These are phyloP conservation scores for Vannuccia rotundouncinata DNA, from an alignment of 2,888 invertebrate genomes.

Conservation along the genomic window DNA sequence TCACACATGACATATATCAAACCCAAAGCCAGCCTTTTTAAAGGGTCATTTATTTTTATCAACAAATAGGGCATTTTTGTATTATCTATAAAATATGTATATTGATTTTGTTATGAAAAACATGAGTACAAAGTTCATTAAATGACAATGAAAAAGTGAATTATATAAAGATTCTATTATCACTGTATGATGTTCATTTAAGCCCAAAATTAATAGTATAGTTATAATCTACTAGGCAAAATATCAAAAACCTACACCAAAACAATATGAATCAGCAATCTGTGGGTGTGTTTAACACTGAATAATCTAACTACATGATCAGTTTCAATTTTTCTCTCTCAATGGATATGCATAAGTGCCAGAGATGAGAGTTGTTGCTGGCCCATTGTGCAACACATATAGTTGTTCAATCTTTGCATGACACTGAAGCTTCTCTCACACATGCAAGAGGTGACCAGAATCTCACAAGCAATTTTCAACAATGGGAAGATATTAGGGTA, in stretches of 20 bases:
- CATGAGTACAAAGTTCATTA: no score
- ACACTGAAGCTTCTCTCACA: slow-evolving; percentile 35
- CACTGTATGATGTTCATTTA: background rate
- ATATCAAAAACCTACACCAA: slow-evolving; percentile 8
- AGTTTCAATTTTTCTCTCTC: slow-evolving; percentile 30
- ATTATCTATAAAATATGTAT: no score
- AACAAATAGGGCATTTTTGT: no score
- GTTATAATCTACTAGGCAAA: background rate
- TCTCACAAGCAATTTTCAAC: slow-evolving; percentile 19
- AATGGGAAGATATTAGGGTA: slow-evolving; percentile 31
- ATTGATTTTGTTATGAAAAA: no score
- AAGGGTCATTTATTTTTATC: no score
- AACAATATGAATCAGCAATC: slow-evolving; percentile 10
- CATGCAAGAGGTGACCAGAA: slow-evolving; percentile 6
- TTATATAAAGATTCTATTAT: no score
- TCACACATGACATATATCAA: no score
- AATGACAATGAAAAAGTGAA: no score
- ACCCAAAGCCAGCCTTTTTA: no score
- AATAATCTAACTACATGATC: slow-evolving; percentile 30
- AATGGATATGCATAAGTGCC: slow-evolving; percentile 36
- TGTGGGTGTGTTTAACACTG: slow-evolving; percentile 20
- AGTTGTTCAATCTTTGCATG: slow-evolving; percentile 27
- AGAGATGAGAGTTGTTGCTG: slow-evolving; percentile 33
- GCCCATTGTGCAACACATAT: slow-evolving; percentile 32
- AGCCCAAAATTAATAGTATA: slow-evolving; percentile 9